Evolutionary conservation across 2,797 vertebrate species (phyloP), one percentile per base, ranked within the genome.

Genomic region (Clarias laeviceps): DNA sequence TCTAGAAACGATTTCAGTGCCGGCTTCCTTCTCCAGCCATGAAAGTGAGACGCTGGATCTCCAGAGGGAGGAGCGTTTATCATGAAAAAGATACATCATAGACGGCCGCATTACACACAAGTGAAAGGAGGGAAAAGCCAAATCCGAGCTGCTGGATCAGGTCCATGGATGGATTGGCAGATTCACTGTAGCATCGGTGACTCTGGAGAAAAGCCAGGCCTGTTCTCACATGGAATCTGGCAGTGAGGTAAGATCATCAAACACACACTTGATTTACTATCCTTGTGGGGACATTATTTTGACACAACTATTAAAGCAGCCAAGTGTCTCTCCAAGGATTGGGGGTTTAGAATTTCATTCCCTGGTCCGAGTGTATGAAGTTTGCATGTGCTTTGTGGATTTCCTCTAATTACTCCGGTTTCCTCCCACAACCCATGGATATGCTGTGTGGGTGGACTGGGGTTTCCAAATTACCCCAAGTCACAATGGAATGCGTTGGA

Each of bases 121-220:
- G 7, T 12, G 64, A 54, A 84, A 29, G 34, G 74, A 32, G 45
- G 59, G 66, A 80, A 84, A 64, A n/a, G 74, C 34, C 72, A 72
- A 73, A 88, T 85, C 56, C 5, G 45, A 85, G 85, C 73, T 22
- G 66, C 57, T 88, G 86, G 84, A 86, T 40, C 15, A 12, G n/a
- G 61, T 74, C 84, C 87, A 87, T 37, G 45, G 29, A 32, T 74
- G 65, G 84, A 83, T 79, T 81, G 82, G 84, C 84, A 84, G 82
- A 40, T 72, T 83, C 85, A 86, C 64, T 57, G 27, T 65, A 37
- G 70, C 84, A 32, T 76, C 65, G 45, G 83, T 57, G 37, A 64
- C 50, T 73, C 34, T 89, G 89, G 87, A 86, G 40, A 57, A 34
- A 37, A 20, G 85, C 85, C 87, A 89, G 66, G 56, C 72, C 61